phyloP scores from a whole-genome alignment of 2,797 vertebrate species.

The Melanotaenia trifasciata region DNA sequence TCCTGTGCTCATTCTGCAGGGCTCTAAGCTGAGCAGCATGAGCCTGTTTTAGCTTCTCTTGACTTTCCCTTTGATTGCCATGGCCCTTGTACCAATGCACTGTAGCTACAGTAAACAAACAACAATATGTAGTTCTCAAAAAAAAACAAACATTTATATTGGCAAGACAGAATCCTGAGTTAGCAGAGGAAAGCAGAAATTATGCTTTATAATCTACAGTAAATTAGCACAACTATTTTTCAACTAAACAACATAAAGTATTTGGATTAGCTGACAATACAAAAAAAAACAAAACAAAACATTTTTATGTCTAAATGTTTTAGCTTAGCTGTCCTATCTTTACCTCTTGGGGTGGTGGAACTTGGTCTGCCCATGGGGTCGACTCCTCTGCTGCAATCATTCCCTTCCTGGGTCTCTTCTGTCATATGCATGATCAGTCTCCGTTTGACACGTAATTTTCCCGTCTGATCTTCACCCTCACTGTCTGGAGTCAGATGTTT shows the following conservation, averaged over 20 bases:
- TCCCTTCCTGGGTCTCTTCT: slow-evolving; percentile 28
- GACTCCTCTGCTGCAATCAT: neutral
- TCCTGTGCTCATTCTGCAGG: slow-evolving; percentile 74
- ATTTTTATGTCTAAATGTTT: neutral
- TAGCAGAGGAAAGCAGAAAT: neutral
- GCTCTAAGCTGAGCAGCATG: slow-evolving; percentile 69
- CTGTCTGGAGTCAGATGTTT: slow-evolving; percentile 70
- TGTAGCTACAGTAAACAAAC: slow-evolving; percentile 37
- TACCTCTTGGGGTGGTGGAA: slow-evolving; percentile 69
- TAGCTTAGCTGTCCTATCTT: slow-evolving; percentile 5
- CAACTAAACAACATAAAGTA: neutral
- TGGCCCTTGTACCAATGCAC: slow-evolving; percentile 13
- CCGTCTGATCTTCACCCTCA: slow-evolving; percentile 42
- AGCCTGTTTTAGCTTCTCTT: slow-evolving; percentile 60
- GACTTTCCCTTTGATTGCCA: slow-evolving; percentile 22
- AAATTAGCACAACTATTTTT: neutral
- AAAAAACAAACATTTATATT: too few species aligned
- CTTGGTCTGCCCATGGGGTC: slow-evolving; percentile 21
- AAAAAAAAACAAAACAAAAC: too few species aligned
- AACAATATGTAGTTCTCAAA: slow-evolving; percentile 14
- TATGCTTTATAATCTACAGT: neutral
- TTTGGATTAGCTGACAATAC: neutral
- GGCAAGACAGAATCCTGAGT: neutral
- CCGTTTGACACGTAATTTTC: slow-evolving; percentile 75
- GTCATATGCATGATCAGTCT: slow-evolving; percentile 76